Evolutionary conservation across 1,140 invertebrate species (phyloP), one percentile per base, ranked within the genome.

Genomic region (Anthonomus grandis): DNA sequence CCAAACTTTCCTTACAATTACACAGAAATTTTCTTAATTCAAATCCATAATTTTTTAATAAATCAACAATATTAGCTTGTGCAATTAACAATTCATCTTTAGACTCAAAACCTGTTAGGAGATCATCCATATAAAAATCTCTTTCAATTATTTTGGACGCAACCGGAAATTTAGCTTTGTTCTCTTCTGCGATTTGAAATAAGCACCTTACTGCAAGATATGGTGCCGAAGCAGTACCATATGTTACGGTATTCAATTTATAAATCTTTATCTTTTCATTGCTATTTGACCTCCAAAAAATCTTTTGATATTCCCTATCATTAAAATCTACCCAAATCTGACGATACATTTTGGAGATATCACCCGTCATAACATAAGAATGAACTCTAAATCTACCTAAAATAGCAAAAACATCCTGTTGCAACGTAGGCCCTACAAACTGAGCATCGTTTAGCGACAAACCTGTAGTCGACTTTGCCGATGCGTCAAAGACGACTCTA

Each of bases 341-440:
- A 5, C 21, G 39, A 42, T 21, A 42, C 39, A 19, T 18, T 42
- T 19, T 42, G 6, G 9, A 17, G 4, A 19, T 10, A 19, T 42
- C n/a, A n/a, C n/a, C 68, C n/a, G 63, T 60, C 13, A 78, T 59
- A 17, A 68, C 70, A 36, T 71, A 57, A 17, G 46, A 51, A 46
- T 73, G 64, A 25, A 54, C 53, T 39, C 76, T 27, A 66, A 75
- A 78, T 50, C 73, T 67, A 17, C 75, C 55, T 6, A 77, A 24
- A 44, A 76, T 62, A 23, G 64, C 60, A 34, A 70, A 45, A 13
- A 70, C 38, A 17, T 62, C 58, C 6, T 53, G 10, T 46, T 68
- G 67, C 13, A 68, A 12, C 8, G 49, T 68, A 2, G 68, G 63
- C 3, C 68, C 69, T 6, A 46, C 17, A 24, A 53, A 45, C 21